Conservation (phyloP, 1,140 invertebrate species). For the Paramacrobiotus metropolitanus region DNA sequence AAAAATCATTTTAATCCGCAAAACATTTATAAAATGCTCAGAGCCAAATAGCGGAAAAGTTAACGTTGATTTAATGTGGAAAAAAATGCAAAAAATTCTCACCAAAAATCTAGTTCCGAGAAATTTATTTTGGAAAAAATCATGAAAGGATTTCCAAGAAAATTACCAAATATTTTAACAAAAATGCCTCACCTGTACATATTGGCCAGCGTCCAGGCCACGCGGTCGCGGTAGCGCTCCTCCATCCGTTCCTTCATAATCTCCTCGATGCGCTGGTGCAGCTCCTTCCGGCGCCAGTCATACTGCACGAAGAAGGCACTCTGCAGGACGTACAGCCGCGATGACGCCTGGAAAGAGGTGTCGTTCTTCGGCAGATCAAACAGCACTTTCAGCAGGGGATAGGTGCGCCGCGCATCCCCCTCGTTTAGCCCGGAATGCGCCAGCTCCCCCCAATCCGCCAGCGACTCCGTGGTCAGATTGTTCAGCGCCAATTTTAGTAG, state of each 20-base stretch:
- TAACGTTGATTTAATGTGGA: too few species aligned
- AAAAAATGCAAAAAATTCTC: too few species aligned
- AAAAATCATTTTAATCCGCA: too few species aligned
- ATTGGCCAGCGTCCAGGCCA: background rate
- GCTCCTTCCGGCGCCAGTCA: background rate
- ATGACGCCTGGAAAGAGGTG: background rate
- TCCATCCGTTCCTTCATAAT: background rate
- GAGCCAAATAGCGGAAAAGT: too few species aligned
- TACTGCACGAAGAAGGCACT: background rate
- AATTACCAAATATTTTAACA: too few species aligned
- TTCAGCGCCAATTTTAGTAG: conserved; percentile 18
- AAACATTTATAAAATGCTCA: too few species aligned
- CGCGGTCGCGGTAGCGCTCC: background rate
- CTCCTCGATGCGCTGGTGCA: background rate
- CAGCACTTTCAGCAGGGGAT: background rate
- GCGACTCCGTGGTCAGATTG: conserved; percentile 17
- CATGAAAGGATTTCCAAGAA: too few species aligned
- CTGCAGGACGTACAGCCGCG: background rate
- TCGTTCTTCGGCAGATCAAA: background rate
- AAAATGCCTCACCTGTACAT: too few species aligned
- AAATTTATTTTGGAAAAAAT: too few species aligned
- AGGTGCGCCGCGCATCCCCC: background rate
- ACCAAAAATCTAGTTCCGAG: too few species aligned
- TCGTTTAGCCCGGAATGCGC: background rate
- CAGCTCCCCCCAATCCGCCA: conserved; percentile 36